Evolutionary conservation across 2,113 vertebrate species (phyloP), one percentile per base, ranked within the genome.

Genomic region (Serilophus lunatus): DNA sequence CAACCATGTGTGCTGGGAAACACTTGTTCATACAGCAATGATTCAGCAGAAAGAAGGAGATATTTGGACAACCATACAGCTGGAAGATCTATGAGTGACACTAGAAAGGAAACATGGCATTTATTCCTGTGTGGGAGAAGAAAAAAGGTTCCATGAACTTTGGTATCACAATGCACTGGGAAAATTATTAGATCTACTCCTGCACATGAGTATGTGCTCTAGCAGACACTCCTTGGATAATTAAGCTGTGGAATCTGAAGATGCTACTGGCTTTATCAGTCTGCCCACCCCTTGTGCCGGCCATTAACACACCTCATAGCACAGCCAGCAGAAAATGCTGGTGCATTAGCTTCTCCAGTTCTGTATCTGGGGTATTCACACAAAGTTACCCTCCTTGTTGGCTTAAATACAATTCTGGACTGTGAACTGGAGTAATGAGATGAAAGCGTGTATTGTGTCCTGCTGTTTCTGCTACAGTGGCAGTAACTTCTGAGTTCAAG

Each of bases 71-170:
- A 51, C 24, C 19, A 47, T 9, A 44, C 0, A 49, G 50, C 54
- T 81, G 64, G 61, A 94, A 81, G 35, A 83, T 35, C 7, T 44
- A 9, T 38, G 42, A 94, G 72, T 82, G 64, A 78, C 18, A 49
- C 9, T n/a, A 33, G 45, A 63, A 88, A 80, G 38, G 65, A 92
- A 88, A 78, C 23, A 28, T 14, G 56, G 44, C 51, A 70, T 88
- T 91, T 91, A 56, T 23, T 92, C 71, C 51, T 36, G 76, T 69
- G 44, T 35, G 75, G 66, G 35, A 96, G 60, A 80, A 75, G n/a
- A 68, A 71, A 75, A 76, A 88, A 28, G 7, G 25, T 53, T 56
- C n/a, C 56, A 51, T 33, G 40, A 82, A 66, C 71, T 11, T 38
- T 91, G 25, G 18, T 47, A 51, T 28, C 6, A 51, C 26, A 42